Evolutionary conservation across 2,797 vertebrate genomes (phyloP).

Genomic region (Tragopan temminckii): DNA sequence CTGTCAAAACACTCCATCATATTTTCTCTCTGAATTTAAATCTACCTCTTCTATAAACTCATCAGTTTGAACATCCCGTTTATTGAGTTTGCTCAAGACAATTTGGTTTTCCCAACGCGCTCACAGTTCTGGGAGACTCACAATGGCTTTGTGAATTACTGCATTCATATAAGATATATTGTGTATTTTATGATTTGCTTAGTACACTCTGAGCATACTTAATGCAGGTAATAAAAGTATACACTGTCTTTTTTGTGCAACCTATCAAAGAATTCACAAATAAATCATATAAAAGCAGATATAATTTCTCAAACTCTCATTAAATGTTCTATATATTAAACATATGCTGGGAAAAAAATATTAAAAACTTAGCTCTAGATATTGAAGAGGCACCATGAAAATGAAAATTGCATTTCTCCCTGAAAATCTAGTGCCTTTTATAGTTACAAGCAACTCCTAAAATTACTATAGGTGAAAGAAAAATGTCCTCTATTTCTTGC

Average conservation of each 20-base stretch:
- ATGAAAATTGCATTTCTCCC: constrained; percentile 47
- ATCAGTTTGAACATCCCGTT: not conserved
- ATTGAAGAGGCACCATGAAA: constrained; percentile 28
- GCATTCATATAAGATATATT: constrained; percentile 20
- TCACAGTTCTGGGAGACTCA: not conserved
- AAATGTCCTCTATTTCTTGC: constrained; percentile 40
- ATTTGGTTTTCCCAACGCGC: not conserved
- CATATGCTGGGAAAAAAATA: constrained; percentile 11
- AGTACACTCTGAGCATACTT: constrained; percentile 39
- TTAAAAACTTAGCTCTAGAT: constrained; percentile 43
- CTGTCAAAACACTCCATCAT: not conserved
- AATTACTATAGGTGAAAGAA: constrained; percentile 39
- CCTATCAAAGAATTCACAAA: constrained; percentile 35
- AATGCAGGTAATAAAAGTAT: constrained; percentile 41
- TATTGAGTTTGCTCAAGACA: not conserved
- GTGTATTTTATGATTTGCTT: constrained; percentile 49
- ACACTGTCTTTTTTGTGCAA: constrained; percentile 23
- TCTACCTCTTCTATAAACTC: not conserved
- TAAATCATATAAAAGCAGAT: constrained; percentile 60
- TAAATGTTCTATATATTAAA: constrained; percentile 63
- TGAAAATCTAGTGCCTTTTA: constrained; percentile 49
- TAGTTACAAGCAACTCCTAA: constrained; percentile 34
- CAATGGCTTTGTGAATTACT: constrained; percentile 44
- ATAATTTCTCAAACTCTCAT: constrained; percentile 45
- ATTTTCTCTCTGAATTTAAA: not conserved